Evolutionary conservation across 2,113 vertebrate genomes (phyloP), one percentile per base, ranked within the genome.

Genomic region (Tetrao urogallus): DNA sequence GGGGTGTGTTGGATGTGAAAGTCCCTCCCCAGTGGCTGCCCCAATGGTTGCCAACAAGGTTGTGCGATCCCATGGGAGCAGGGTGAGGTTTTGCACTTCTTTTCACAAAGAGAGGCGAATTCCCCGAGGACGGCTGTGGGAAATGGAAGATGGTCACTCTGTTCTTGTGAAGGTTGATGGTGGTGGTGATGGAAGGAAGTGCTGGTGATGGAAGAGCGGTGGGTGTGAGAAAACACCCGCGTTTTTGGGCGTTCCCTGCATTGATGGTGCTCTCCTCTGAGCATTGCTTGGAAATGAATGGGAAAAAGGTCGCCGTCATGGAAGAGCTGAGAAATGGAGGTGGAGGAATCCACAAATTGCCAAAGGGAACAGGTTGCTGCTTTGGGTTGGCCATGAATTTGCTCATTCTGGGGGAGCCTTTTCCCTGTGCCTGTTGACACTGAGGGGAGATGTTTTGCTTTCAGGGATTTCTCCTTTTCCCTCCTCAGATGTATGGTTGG

Each of bases 201-300:
- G 52, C 1, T 54, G 52, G 13, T 54, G 52, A 28, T 54, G 52
- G 52, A 54, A 28, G 27, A 27, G 61, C 8, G 9, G 24, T 38
- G 60, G 34, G 34, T 61, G 34, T 63, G 36, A 28, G 36, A 28
- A 38, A 40, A 24, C 25, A 28, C 38, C 25, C 38, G 19, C 27
- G 8, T 64, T 40, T 40, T 5, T 9, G 17, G 25, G 17, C 22
- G 12, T 66, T 43, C 64, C 19, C 40, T 32, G 21, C 40, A 21
- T 7, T 43, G 18, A 40, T 8, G 10, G 38, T 20, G 63, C 58
- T 66, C 67, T 43, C 52, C 47, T 82, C 21, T 42, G 10, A 27
- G 3, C 8, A 0, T 25, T 2, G 0, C 34, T 12, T 64, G 72
- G 76, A n/a, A 65, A 5, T 6, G 3, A 13, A 0, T 7, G 1